Percentiles rank a stretch among this genome's conserved stretches.
Conservation (phyloP, 2,888 invertebrate genomes). For the Scaptomyza tumidula region DNA sequence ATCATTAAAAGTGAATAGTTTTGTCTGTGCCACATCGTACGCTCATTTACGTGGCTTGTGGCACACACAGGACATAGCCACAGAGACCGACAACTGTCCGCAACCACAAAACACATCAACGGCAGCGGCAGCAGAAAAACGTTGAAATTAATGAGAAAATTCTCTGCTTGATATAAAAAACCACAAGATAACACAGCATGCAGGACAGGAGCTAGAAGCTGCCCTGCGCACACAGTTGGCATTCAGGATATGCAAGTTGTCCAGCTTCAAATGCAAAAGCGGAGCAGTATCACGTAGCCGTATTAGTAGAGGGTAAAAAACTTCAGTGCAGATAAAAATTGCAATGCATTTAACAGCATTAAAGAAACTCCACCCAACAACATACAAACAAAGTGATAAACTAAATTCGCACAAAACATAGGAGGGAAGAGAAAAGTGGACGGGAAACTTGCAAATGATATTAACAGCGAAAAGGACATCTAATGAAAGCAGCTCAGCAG, state of each 20-base stretch:
- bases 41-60: slow-evolving; percentile 39
- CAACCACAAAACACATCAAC: slow-evolving; percentile 77
- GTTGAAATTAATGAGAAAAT: slow-evolving; percentile 79
- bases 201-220: slow-evolving; percentile 12
- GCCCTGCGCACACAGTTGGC: slow-evolving; percentile 22
- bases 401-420: slow-evolving; percentile 50
- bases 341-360: slow-evolving; percentile 72
- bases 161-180: slow-evolving; percentile 74
- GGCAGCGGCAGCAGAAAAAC: slow-evolving; percentile 56
- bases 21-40: slow-evolving; percentile 23
- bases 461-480: slow-evolving; percentile 43
- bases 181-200: slow-evolving; percentile 70
- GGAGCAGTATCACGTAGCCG: slow-evolving; percentile 48
- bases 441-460: slow-evolving; percentile 57
- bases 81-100: slow-evolving; percentile 73
- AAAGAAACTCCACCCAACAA: slow-evolving; percentile 28
- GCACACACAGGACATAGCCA: slow-evolving; percentile 33
- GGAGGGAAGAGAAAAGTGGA: slow-evolving; percentile 2
- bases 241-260: slow-evolving; percentile 50
- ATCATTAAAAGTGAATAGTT: slow-evolving; percentile 50
- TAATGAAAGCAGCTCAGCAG: slow-evolving; percentile 33
- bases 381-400: slow-evolving; percentile 46
- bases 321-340: slow-evolving; percentile 67
- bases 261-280: slow-evolving; percentile 67
- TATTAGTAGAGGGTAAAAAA: slow-evolving; percentile 31